Evolutionary conservation across 1,140 invertebrate species (phyloP), one percentile per base, ranked within the genome.

Genomic region (Diabrotica virgifera): DNA sequence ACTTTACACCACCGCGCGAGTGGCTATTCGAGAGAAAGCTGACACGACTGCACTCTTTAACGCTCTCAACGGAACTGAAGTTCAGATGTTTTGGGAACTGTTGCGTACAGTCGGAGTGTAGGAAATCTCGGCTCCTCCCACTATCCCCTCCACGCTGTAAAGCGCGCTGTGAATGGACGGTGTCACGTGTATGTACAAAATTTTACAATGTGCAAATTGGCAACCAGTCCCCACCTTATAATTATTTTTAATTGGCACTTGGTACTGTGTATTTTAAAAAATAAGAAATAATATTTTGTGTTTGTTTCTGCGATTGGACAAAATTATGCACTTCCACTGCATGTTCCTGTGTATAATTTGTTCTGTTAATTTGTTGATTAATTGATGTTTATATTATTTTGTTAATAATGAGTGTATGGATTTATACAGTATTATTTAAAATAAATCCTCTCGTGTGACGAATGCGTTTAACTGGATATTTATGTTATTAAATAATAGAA

Each of bases 201-300:
- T 70, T 73, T 66, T 70, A 71, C 73, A 74, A 74, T 64, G 73
- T 74, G 71, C 71, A 67, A 72, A 72, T 62, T 69, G 67, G 58
- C 8, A 54, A 58, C 46, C 8, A n/a, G 55, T 63, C 55, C 62
- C 62, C 62, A 63, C 62, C 62, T 55, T 57, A 38, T 63, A 63
- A 63, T 63, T 63, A 63, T 57, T 63, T 59, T 62, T 60, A 60
- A 60, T 60, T 40, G 59, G n/a, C 46, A 60, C 59, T 60, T 60
- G 35, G 55, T 46, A 46, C 55, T 57, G 55, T 37, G 11, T 57
- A 36, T 57, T 57, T 57, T n/a, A 8, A 46, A 24, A 46, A 46
- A n/a, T 46, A 46, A 46, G 40, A 46, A 46, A 46, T 46, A 46
- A 46, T n/a, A 46, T 46, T 46, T 46, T 46, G 40, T 46, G 5